Conservation (phyloP, 2,113 vertebrate genomes). For the Phaethon lepturus region DNA sequence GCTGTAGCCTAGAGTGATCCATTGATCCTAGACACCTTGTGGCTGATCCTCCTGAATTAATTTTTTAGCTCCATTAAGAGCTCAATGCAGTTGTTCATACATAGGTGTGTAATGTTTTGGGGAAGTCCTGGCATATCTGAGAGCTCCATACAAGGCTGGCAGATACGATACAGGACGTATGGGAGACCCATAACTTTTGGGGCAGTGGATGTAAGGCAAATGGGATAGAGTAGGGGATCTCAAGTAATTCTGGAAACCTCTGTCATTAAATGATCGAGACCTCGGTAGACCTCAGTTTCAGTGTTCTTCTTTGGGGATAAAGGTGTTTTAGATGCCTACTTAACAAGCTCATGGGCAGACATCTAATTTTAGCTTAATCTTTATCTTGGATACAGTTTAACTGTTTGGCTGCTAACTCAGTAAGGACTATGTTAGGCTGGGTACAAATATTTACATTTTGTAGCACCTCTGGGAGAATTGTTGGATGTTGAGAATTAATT, state of each 20-base stretch:
- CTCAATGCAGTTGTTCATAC: background rate
- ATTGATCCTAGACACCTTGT: background rate
- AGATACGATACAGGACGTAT: background rate
- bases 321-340: background rate
- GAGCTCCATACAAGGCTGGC: background rate
- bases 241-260: background rate
- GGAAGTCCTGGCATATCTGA: background rate
- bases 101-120: background rate
- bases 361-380: background rate
- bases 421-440: background rate
- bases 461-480: background rate
- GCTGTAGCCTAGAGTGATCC: background rate
- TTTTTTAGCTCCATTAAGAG: background rate
- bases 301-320: background rate
- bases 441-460: background rate
- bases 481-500: background rate
- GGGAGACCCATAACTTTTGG: background rate
- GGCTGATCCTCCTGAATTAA: background rate
- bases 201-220: background rate
- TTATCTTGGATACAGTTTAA: background rate
- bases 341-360: background rate
- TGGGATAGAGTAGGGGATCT: background rate
- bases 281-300: background rate
- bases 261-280: background rate
- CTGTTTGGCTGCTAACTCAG: background rate